Percentiles rank a stretch among this genome's conserved stretches.
Evolutionary conservation across 2,888 invertebrate genomes (phyloP).

Genomic region (Ischnura elegans): DNA sequence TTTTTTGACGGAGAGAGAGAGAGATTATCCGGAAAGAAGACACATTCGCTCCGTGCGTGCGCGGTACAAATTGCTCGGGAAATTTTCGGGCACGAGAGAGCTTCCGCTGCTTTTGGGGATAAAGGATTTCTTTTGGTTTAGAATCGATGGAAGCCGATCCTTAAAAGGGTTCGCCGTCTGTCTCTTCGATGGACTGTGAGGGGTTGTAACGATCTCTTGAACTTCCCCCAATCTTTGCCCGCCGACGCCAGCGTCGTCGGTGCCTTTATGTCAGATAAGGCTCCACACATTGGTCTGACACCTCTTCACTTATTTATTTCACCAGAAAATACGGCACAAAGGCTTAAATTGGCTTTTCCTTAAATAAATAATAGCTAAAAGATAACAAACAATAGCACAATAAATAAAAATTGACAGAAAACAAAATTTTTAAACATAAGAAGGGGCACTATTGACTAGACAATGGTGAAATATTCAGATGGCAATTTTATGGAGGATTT

Average conservation of each 20-base stretch:
- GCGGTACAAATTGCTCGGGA: background rate
- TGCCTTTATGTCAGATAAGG: slow-evolving; percentile 26
- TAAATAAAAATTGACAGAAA: too few relatives aligned
- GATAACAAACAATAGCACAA: too few relatives aligned
- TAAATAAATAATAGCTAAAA: too few relatives aligned
- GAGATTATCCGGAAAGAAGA: background rate
- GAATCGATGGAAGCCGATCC: background rate
- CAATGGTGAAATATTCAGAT: too few relatives aligned
- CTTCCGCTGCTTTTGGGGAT: background rate
- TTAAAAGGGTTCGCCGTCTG: slow-evolving; percentile 3
- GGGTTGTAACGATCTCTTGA: background rate
- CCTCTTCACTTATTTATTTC: too few relatives aligned
- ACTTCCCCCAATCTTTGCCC: background rate
- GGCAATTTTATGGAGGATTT: too few relatives aligned
- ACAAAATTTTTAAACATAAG: too few relatives aligned
- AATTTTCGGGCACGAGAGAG: background rate
- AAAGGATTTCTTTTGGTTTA: background rate
- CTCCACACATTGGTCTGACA: background rate
- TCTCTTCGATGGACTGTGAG: background rate
- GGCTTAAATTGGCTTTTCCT: too few relatives aligned
- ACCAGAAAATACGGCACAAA: too few relatives aligned
- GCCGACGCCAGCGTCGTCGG: background rate
- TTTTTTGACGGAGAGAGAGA: background rate
- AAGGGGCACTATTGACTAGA: too few relatives aligned
- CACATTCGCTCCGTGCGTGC: background rate